Conservation (phyloP, 2,113 vertebrate species). For the Egretta garzetta region DNA sequence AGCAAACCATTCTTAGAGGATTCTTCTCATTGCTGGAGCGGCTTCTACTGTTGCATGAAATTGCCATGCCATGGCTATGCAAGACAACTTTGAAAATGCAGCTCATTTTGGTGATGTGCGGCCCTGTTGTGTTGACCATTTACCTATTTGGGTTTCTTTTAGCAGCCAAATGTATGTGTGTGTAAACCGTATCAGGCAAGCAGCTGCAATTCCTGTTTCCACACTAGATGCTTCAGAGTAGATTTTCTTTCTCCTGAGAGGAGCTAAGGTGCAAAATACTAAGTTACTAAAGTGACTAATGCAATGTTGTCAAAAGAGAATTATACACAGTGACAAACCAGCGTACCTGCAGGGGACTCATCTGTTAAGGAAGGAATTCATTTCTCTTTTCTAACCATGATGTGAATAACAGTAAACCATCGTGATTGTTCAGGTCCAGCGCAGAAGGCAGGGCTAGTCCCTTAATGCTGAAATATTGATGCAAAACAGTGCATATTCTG, state of each 20-base stretch:
- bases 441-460: neutral
- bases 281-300: slow-evolving; percentile 64
- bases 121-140: neutral
- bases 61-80: neutral
- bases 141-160: neutral
- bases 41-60: neutral
- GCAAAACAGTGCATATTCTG: neutral
- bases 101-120: neutral
- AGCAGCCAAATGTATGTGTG: fast-evolving
- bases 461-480: slow-evolving; percentile 24
- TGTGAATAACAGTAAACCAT: slow-evolving; percentile 54
- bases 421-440: neutral
- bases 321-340: slow-evolving; percentile 11
- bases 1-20: neutral
- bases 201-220: neutral
- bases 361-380: slow-evolving; percentile 61
- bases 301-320: slow-evolving; percentile 35
- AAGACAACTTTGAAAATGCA: neutral
- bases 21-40: neutral
- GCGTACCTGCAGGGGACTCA: slow-evolving; percentile 42
- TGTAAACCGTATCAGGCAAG: neutral
- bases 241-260: slow-evolving; percentile 44
- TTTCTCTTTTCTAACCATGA: slow-evolving; percentile 51
- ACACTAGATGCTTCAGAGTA: neutral
- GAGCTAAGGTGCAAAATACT: slow-evolving; percentile 49